These are phyloP conservation scores for Ploceus nigricollis DNA, from an alignment of 2,113 vertebrate genomes.

Conservation along the genomic window DNA sequence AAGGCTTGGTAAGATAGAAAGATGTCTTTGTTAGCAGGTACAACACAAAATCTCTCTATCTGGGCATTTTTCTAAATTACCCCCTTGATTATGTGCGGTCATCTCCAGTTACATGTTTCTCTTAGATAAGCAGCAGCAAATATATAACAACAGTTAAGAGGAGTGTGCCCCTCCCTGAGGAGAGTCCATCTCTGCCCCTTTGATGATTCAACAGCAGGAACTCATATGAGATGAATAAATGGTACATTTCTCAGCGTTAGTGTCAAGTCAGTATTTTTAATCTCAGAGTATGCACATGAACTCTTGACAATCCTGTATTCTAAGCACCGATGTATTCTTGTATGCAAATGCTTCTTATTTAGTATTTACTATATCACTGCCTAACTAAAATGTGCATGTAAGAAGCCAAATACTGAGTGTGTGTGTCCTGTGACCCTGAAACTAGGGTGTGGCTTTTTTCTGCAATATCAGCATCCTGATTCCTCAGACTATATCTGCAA, in stretches of 20 bases:
- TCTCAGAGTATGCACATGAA: neutral
- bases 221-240: neutral
- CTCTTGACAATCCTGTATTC: neutral
- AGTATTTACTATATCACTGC: neutral
- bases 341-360: neutral
- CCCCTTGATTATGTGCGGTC: neutral
- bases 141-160: neutral
- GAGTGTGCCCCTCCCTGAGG: neutral
- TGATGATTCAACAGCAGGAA: neutral
- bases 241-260: neutral
- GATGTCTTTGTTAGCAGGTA: neutral
- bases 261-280: neutral
- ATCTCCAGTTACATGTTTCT: neutral
- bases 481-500: neutral
- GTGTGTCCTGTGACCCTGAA: neutral
- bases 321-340: neutral
- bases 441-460: neutral
- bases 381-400: neutral
- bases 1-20: neutral
- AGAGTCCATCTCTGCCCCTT: neutral
- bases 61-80: neutral
- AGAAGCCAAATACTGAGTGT: neutral
- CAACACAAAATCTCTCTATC: neutral
- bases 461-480: neutral
- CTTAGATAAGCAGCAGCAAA: neutral